A percentile compares a stretch with the other conserved stretches of the same genome.
These are phyloP conservation scores for Alca torda DNA, from an alignment of 2,797 vertebrate species.

Conservation along the genomic window DNA sequence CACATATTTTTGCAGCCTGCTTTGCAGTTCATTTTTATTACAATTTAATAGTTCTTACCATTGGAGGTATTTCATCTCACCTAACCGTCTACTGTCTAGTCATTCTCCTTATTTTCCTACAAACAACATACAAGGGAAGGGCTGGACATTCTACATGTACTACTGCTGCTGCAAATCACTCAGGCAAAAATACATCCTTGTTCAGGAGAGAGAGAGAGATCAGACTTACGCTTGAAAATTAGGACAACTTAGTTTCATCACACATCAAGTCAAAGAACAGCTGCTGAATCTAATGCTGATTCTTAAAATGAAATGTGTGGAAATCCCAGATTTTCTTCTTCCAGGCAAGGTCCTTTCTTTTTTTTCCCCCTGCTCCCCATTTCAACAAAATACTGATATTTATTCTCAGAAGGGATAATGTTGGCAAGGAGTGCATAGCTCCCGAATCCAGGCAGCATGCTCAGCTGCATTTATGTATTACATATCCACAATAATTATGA, in stretches of 20 bases:
- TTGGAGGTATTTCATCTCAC: neutral
- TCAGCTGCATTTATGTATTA: neutral
- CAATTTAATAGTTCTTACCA: neutral
- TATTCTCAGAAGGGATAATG: neutral
- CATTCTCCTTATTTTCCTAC: neutral
- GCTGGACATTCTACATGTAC: neutral
- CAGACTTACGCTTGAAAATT: neutral
- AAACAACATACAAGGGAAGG: neutral
- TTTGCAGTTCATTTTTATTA: neutral
- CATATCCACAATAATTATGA: neutral
- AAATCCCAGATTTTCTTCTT: neutral
- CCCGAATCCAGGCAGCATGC: neutral
- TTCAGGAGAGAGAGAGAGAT: neutral
- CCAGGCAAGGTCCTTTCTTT: fast-evolving
- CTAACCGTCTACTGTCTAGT: neutral
- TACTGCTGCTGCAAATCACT: neutral
- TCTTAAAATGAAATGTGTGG: neutral
- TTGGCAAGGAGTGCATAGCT: neutral
- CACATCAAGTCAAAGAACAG: neutral
- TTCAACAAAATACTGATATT: neutral
- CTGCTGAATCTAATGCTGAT: neutral
- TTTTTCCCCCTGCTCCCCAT: fast-evolving
- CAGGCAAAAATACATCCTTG: neutral
- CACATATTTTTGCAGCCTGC: neutral
- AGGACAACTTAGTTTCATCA: neutral